A percentile compares a stretch with the other conserved stretches of the same genome.
Evolutionary conservation across 1,140 invertebrate genomes (phyloP).

Genomic region (Trichogramma pretiosum): DNA sequence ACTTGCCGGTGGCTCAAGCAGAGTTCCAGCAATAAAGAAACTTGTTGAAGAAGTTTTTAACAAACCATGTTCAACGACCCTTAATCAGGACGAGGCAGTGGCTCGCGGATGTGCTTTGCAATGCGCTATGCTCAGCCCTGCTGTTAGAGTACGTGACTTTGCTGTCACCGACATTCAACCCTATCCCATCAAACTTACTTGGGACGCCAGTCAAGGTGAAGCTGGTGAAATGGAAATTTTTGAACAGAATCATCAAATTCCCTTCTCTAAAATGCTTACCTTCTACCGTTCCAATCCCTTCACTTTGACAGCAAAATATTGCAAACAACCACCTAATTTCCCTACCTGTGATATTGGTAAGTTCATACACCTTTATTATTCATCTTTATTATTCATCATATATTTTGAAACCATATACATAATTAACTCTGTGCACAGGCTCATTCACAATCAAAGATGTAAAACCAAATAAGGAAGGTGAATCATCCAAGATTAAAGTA

Average conservation of each 20-base stretch:
- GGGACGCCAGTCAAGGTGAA: slow-evolving; percentile 66
- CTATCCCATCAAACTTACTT: slow-evolving; percentile 79
- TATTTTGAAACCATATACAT: background rate
- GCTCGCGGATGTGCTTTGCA: slow-evolving; percentile 91
- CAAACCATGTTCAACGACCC: slow-evolving; percentile 81
- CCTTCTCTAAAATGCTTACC: slow-evolving; percentile 89
- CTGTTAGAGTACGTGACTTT: slow-evolving; percentile 91
- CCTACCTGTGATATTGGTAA: slow-evolving; percentile 74
- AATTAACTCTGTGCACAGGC: slow-evolving; percentile 48
- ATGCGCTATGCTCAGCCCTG: slow-evolving; percentile 94
- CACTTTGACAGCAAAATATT: slow-evolving; percentile 74
- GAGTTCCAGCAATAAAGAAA: slow-evolving; percentile 86
- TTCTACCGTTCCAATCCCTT: slow-evolving; percentile 86
- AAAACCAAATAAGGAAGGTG: slow-evolving; percentile 74
- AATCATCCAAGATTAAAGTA: slow-evolving; percentile 87
- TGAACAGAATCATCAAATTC: slow-evolving; percentile 76
- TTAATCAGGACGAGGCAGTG: slow-evolving; percentile 97
- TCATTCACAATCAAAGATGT: slow-evolving; percentile 78
- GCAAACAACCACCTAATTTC: slow-evolving; percentile 58
- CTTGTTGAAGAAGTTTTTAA: slow-evolving; percentile 82
- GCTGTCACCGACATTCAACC: slow-evolving; percentile 86
- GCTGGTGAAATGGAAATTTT: slow-evolving; percentile 75
- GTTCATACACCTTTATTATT: slow-evolving; percentile 18
- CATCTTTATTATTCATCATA: background rate
- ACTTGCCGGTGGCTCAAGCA: slow-evolving; percentile 89